These are phyloP conservation scores for Hydrozoanthus gracilis DNA, from an alignment of 92 coral and sea anemone species.

Conservation along the genomic window DNA sequence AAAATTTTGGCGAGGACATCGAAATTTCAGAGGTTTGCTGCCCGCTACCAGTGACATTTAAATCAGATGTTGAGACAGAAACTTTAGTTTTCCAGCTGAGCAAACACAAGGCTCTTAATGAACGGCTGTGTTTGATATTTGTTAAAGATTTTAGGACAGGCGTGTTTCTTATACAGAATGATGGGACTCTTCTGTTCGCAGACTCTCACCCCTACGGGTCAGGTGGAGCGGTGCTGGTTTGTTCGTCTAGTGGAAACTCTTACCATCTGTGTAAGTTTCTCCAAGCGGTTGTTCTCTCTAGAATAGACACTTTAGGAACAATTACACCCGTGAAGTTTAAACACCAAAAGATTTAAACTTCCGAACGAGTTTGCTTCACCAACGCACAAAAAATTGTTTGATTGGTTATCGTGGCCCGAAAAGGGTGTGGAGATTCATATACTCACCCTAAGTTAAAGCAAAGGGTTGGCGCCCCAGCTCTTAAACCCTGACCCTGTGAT, in stretches of 20 bases:
- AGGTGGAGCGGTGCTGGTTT: slow-evolving; percentile 62
- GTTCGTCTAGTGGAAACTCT: slow-evolving; percentile 23
- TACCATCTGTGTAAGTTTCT: slow-evolving; percentile 32
- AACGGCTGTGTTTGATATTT: slow-evolving; percentile 50
- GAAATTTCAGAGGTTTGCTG: slow-evolving; percentile 38
- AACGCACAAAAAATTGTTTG: too few relatives aligned
- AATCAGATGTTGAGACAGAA: slow-evolving; percentile 58
- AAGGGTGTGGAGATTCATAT: too few relatives aligned
- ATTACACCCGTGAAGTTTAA: slow-evolving; percentile 29
- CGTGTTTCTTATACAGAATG: slow-evolving; percentile 54
- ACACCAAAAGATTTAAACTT: neutral
- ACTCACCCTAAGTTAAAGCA: too few relatives aligned
- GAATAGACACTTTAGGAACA: slow-evolving; percentile 39
- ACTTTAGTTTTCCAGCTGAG: slow-evolving; percentile 53
- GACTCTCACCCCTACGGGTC: slow-evolving; percentile 67
- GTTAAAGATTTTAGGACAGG: slow-evolving; percentile 63
- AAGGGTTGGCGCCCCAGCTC: too few relatives aligned
- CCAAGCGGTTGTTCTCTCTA: slow-evolving; percentile 36
- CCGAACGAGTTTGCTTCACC: too few relatives aligned
- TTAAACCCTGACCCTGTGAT: too few relatives aligned
- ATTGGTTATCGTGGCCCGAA: too few relatives aligned
- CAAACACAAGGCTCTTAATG: slow-evolving; percentile 26
- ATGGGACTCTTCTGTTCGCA: slow-evolving; percentile 61
- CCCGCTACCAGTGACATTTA: slow-evolving; percentile 59
- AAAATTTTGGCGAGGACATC: slow-evolving; percentile 45